Evolutionary conservation across 2,888 invertebrate genomes (phyloP).

Genomic region (Bellardia pandia): DNA sequence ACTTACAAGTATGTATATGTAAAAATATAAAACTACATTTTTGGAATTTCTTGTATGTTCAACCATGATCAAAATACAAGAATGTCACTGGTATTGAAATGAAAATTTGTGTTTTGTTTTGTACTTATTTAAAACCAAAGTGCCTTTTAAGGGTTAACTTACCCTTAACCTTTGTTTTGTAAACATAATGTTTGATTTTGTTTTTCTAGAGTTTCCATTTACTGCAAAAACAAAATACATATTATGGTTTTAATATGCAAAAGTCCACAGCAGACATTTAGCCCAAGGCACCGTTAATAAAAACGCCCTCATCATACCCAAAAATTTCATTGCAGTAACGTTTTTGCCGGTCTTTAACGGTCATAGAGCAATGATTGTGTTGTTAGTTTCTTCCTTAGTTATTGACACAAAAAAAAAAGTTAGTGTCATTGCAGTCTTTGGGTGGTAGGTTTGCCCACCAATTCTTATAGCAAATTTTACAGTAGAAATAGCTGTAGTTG

Average conservation of each 20-base stretch:
- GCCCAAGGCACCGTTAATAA: conserved; percentile 45
- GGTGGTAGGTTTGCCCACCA: not conserved
- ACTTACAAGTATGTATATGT: no score
- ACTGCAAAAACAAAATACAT: conserved; percentile 9
- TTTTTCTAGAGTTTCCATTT: not conserved
- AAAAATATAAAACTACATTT: no score
- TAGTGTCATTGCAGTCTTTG: conserved; percentile 50
- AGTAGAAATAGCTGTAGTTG: no score
- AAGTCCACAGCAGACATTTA: conserved; percentile 67
- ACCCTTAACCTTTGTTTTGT: conserved; percentile 56
- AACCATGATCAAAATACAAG: no score
- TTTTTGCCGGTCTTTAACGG: conserved; percentile 7
- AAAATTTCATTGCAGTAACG: not conserved
- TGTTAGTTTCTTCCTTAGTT: conserved; percentile 52
- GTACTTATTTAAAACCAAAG: not conserved
- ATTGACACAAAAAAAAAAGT: conserved; percentile 50
- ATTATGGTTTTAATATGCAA: conserved; percentile 25
- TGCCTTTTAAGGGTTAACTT: conserved; percentile 36
- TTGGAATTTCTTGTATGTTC: no score
- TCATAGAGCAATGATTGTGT: conserved; percentile 22
- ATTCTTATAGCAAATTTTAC: not conserved
- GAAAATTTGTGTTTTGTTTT: no score
- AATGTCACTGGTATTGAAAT: no score
- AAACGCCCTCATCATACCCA: not conserved
- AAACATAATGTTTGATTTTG: conserved; percentile 51